A percentile compares a stretch with the other conserved stretches of the same genome.
These are phyloP conservation scores for Cliona cf. orientalis DNA, from an alignment of 37 sponge, comb jelly and placozoan genomes.

Conservation along the genomic window DNA sequence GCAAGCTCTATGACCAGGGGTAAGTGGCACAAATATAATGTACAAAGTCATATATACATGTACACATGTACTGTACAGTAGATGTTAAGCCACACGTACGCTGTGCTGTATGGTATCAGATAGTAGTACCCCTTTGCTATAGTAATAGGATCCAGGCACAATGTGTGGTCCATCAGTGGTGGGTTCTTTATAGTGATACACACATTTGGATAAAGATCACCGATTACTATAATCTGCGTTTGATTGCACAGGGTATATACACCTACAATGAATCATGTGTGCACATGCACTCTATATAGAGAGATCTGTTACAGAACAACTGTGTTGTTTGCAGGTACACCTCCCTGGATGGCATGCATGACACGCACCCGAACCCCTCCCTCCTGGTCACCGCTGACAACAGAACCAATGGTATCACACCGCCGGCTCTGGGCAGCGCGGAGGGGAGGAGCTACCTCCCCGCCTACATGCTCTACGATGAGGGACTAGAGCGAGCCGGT, in stretches of 20 bases:
- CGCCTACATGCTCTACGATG: constrained; percentile 85
- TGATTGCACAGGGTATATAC: not conserved
- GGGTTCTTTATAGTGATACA: too few species aligned
- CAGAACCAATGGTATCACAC: not conserved
- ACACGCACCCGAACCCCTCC: constrained; percentile 85
- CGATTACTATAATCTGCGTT: not conserved
- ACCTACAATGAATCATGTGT: not conserved
- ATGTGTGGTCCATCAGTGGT: too few species aligned
- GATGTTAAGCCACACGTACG: too few species aligned
- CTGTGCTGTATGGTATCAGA: too few species aligned
- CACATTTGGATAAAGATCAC: too few species aligned
- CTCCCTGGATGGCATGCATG: constrained; percentile 79
- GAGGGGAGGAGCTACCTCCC: constrained; percentile 60
- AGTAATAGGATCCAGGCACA: too few species aligned
- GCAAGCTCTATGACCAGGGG: constrained; percentile 91
- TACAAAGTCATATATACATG: not conserved
- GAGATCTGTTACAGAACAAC: too few species aligned
- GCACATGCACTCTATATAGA: not conserved
- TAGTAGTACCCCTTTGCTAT: too few species aligned
- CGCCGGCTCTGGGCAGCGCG: not conserved
- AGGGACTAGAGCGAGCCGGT: constrained; percentile 83
- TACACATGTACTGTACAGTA: not conserved
- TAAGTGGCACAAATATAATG: constrained; percentile 32
- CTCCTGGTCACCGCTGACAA: constrained; percentile 25
- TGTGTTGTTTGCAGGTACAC: constrained; percentile 88